Evolutionary conservation across 2,113 vertebrate species (phyloP), one percentile per base, ranked within the genome.

Genomic region (Lophius piscatorius): DNA sequence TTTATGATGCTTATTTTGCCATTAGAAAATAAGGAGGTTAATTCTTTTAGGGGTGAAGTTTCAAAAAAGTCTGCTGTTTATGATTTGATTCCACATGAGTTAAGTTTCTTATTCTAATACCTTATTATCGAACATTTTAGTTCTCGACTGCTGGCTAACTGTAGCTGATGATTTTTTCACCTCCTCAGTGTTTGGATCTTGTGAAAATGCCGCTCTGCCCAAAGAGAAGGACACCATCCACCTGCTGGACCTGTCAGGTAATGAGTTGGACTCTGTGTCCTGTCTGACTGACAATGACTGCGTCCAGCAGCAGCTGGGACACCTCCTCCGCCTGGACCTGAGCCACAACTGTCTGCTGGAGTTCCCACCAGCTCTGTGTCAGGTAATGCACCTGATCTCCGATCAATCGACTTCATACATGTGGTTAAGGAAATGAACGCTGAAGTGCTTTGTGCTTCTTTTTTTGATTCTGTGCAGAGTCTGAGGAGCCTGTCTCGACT

Each of bases 191-290:
- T 31, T 81, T n/a, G 47, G 72, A 0, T 72, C 68, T 6, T 33
- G 81, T 8, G 94, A 97, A 28, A 92, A 82, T 14, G 90, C 90
- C 39, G 88, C 88, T 16, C 58, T 90, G 76, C 48, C 54, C 31
- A 88, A 83, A 42, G 96, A 98, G 63, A 91, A 74, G 84, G 95
- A 97, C 67, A 80, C 74, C 63, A 95, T 99, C 81, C 93, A 89
- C 22, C 92, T 95, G 44, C 75, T 99, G 51, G 96, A 98, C 80
- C 91, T 99, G 46, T 98, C 97, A 1, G 94, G 93, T 22, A 99
- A 99, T 65, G 97, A 99, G 62, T 71, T 99, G 82, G 91, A 91
- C 80, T 91, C 88, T 34, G 86, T 97, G 42, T 92, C 93, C 64
- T 92, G 91, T 63, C 81, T 99, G 56, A 87, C 88, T 83, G 93